Evolutionary conservation across 2,113 vertebrate genomes (phyloP), one percentile per base, ranked within the genome.

Genomic region (Sprattus sprattus): DNA sequence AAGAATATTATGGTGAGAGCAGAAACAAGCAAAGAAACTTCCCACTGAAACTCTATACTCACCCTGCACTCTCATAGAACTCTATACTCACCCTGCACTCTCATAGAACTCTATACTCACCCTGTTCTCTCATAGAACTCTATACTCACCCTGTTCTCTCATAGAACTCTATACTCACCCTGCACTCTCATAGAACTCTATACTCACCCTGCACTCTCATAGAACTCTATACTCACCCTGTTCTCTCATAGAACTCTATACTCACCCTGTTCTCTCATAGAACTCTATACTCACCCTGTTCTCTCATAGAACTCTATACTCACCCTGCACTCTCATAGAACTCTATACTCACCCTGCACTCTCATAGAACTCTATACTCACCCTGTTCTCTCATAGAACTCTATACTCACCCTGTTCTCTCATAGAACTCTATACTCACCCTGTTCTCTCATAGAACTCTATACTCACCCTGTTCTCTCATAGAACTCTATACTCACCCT

Each of bases 1-100:
- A 97, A 96, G 94, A 97, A 97, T 18, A 95, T 97, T 82, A 97
- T 97, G 96, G 96, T 97, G 91, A 85, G 95, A 32, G 28, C 28
- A 78, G 13, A 39, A 1, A 11, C 2, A 13, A 4, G 28, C 67
- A 28, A 7, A 75, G 67, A 28, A 75, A 57, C 52, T 18, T 6
- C 54, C 52, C 13, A 22, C 54, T 22, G 5, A n/a, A 1, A 60
- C 54, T 9, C 9, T 18, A 54, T 0, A 8, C 13, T 64, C 46
- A 7, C 18, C 7, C 54, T 22, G 18, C 18, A 6, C 71, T n/a
- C n/a, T 5, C 39, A 39, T 39, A 39, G 39, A 39, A 39, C 39
- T 39, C 39, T 39, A 39, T 39, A 39, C 2, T 39, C 39, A 39
- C 39, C 39, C 39, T 39, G 39, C 2, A 39, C 39, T 39, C 39